Conservation (phyloP, 1,140 invertebrate species). For the Nautilus pompilius region DNA sequence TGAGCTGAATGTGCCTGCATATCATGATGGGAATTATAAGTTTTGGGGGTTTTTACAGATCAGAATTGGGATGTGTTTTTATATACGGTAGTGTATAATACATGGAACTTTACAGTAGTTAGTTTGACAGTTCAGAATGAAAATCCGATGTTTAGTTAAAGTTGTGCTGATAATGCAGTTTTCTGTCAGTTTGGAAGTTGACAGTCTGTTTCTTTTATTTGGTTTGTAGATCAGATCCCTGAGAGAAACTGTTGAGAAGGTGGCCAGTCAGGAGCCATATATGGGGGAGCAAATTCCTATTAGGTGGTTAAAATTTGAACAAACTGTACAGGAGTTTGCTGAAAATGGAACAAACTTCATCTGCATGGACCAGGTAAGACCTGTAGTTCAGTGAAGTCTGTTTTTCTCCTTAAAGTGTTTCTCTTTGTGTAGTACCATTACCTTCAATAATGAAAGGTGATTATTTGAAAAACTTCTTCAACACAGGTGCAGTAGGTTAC, state of each 20-base stretch:
- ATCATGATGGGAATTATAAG: too few relatives aligned
- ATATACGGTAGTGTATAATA: too few relatives aligned
- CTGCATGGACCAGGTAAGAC: constrained; percentile 45
- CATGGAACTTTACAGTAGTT: too few relatives aligned
- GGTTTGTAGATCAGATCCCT: constrained; percentile 33
- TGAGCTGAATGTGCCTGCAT: too few relatives aligned
- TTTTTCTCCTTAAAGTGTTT: background rate
- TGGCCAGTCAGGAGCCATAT: constrained; percentile 47
- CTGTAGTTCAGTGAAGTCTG: background rate
- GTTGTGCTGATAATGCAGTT: background rate
- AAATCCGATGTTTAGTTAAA: too few relatives aligned
- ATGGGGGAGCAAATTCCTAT: constrained; percentile 56
- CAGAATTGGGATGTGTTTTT: too few relatives aligned
- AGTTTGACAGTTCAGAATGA: too few relatives aligned
- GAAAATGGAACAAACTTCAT: constrained; percentile 47
- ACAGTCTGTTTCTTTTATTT: background rate
- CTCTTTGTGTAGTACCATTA: too few relatives aligned
- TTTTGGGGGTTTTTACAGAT: too few relatives aligned
- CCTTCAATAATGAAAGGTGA: too few relatives aligned
- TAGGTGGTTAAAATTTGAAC: constrained; percentile 56
- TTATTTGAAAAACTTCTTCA: too few relatives aligned
- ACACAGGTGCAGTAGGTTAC: too few relatives aligned
- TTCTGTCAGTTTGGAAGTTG: background rate
- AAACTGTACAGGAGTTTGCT: constrained; percentile 45
- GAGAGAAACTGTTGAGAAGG: constrained; percentile 39